phyloP scores from a whole-genome alignment of 2,797 vertebrate genomes.

The Melanotaenia parkinsoni region DNA sequence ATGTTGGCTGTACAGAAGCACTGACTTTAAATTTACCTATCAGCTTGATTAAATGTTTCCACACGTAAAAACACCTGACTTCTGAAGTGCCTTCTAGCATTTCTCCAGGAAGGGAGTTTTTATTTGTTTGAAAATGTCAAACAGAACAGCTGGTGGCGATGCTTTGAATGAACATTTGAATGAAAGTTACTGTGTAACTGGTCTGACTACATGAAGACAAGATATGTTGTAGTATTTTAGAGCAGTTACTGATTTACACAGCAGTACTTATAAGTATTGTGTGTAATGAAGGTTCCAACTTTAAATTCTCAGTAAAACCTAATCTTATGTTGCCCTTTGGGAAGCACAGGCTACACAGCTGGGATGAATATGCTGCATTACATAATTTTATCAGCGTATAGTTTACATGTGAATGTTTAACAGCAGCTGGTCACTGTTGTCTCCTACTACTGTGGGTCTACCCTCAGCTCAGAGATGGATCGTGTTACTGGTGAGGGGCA shows the following conservation, averaged over 20 bases:
- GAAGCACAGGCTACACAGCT: neutral
- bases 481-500: conserved; percentile 67
- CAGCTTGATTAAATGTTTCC: neutral
- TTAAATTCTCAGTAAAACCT: neutral
- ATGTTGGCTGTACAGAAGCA: conserved; percentile 22
- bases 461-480: conserved; percentile 60
- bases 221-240: conserved; percentile 5
- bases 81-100: conserved; percentile 2
- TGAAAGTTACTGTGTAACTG: conserved; percentile 25
- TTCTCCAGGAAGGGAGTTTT: conserved; percentile 12
- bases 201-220: conserved; percentile 3
- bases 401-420: conserved; percentile 31
- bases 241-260: neutral
- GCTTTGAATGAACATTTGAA: conserved; percentile 40
- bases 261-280: neutral
- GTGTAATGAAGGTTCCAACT: neutral
- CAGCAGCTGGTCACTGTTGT: conserved; percentile 45
- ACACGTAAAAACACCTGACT: conserved; percentile 33
- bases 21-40: conserved; percentile 17
- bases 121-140: conserved; percentile 36
- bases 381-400: conserved; percentile 20
- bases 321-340: neutral
- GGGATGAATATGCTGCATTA: conserved; percentile 3
- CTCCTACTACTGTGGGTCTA: conserved; percentile 50
- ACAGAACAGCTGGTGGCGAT: conserved; percentile 24